Percentiles rank a stretch among this genome's conserved stretches.
Evolutionary conservation across 92 coral and sea anemone species (phyloP).

Genomic region (Phenganax marumi): DNA sequence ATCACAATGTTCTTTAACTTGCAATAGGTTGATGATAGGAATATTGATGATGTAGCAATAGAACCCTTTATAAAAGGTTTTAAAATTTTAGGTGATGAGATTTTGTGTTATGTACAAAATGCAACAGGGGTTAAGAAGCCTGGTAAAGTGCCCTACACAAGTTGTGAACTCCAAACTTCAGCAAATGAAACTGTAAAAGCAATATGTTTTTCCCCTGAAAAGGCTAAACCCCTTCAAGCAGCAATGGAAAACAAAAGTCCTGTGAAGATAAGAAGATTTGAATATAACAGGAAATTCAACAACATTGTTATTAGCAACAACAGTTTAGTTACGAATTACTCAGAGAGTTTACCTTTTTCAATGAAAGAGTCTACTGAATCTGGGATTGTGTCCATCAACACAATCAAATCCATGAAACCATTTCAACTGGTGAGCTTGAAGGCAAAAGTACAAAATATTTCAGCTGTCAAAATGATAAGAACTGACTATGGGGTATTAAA

Average conservation of each 20-base stretch:
- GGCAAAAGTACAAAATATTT: neutral
- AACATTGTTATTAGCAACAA: neutral
- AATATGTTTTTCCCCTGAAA: slow-evolving; percentile 10
- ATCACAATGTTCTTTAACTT: too few species aligned
- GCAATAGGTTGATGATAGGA: too few species aligned
- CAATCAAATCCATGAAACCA: neutral
- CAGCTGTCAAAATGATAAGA: neutral
- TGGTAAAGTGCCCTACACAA: neutral
- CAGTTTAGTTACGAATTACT: neutral
- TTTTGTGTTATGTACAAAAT: slow-evolving; percentile 3
- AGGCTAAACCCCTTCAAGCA: neutral
- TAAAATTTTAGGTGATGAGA: slow-evolving; percentile 4
- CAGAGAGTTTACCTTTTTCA: neutral
- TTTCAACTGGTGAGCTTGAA: neutral
- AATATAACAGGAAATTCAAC: neutral
- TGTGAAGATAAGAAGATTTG: slow-evolving; percentile 13
- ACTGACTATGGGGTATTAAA: neutral
- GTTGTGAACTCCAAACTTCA: neutral
- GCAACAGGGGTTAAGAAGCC: neutral
- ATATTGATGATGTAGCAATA: too few species aligned
- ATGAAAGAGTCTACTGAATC: neutral
- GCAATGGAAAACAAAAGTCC: neutral
- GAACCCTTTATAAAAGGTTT: neutral
- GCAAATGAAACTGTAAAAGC: neutral
- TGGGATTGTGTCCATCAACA: neutral